Evolutionary conservation across 2,888 invertebrate genomes (phyloP).

Genomic region (Acronicta alni): DNA sequence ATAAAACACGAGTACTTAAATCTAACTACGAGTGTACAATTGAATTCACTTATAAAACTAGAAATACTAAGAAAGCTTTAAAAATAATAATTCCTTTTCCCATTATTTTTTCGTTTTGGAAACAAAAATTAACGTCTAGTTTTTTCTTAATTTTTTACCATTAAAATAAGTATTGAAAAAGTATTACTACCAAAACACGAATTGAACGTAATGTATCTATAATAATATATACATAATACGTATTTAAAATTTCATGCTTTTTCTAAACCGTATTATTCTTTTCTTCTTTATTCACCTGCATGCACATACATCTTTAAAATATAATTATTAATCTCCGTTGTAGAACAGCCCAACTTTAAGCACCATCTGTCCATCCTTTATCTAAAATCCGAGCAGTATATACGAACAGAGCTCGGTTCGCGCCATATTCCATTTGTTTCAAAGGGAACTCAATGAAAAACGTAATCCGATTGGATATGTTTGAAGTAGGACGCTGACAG

Average conservation of each 20-base stretch:
- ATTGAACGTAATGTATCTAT: too few species aligned
- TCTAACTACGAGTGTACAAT: constrained; percentile 14
- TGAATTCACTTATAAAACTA: not conserved
- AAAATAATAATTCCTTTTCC: constrained; percentile 11
- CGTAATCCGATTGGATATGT: constrained; percentile 50
- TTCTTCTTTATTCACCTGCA: too few species aligned
- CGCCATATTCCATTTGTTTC: constrained; percentile 40
- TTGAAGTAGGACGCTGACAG: constrained; percentile 49
- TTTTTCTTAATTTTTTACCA: too few species aligned
- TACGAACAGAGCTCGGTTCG: constrained; percentile 9
- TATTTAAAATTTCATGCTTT: too few species aligned
- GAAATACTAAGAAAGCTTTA: constrained; percentile 29
- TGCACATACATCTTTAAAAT: not conserved
- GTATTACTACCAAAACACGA: too few species aligned
- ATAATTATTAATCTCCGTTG: not conserved
- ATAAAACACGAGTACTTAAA: not conserved
- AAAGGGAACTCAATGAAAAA: constrained; percentile 46
- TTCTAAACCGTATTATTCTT: too few species aligned
- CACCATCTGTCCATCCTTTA: constrained; percentile 30
- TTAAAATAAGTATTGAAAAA: too few species aligned
- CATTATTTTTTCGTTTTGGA: too few species aligned
- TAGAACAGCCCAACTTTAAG: constrained; percentile 15
- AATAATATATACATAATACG: too few species aligned
- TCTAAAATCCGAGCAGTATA: constrained; percentile 41
- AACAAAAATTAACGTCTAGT: too few species aligned